phyloP scores from a whole-genome alignment of 2,113 vertebrate genomes.

The Noctilio leporinus region DNA sequence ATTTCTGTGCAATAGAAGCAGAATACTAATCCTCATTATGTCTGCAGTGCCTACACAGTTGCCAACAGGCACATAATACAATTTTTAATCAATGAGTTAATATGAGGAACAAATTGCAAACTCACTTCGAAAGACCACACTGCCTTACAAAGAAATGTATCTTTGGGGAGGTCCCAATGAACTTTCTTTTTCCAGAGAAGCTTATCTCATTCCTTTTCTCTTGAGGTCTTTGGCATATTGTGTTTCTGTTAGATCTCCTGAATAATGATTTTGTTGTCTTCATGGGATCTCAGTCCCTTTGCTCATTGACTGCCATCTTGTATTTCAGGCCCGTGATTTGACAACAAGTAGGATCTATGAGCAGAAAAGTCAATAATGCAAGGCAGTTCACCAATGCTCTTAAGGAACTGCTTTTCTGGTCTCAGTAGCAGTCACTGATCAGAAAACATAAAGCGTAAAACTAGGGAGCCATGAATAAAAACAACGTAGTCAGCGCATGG shows the following conservation, averaged over 20 bases:
- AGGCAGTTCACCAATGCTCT: slow-evolving; percentile 82
- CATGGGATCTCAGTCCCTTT: slow-evolving; percentile 79
- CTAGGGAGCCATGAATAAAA: slow-evolving; percentile 89
- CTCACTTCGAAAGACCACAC: neutral
- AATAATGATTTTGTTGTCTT: slow-evolving; percentile 74
- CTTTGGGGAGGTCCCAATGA: neutral
- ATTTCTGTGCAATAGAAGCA: neutral
- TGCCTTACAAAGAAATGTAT: neutral
- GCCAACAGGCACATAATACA: slow-evolving; percentile 6
- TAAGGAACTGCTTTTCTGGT: slow-evolving; percentile 87
- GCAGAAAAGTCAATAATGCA: slow-evolving; percentile 91
- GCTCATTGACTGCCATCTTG: slow-evolving; percentile 88
- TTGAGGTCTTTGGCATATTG: slow-evolving; percentile 54
- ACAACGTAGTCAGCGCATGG: slow-evolving; percentile 83
- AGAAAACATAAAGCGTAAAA: slow-evolving; percentile 90
- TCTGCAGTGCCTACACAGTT: neutral
- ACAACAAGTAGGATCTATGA: slow-evolving; percentile 86
- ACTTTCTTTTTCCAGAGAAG: slow-evolving; percentile 36
- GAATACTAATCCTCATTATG: neutral
- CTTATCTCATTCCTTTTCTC: slow-evolving; percentile 50
- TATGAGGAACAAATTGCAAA: slow-evolving; percentile 9
- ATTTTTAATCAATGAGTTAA: slow-evolving; percentile 32
- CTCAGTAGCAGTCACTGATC: slow-evolving; percentile 84
- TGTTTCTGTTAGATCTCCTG: slow-evolving; percentile 14
- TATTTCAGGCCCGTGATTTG: slow-evolving; percentile 89